Evolutionary conservation across 2,888 invertebrate species (phyloP).

Genomic region (Saturnia japonica): DNA sequence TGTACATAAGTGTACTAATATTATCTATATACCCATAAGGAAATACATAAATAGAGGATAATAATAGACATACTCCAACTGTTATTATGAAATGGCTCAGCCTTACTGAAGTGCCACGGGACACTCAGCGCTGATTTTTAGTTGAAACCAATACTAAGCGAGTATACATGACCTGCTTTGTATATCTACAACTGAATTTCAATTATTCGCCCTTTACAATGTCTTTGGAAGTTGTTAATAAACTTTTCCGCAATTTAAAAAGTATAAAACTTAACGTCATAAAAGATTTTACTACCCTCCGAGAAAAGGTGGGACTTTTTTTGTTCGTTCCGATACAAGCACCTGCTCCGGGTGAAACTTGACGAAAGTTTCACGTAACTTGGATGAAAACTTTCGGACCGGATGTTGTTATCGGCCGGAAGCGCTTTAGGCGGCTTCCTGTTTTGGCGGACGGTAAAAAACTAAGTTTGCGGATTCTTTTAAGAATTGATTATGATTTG

Average conservation of each 20-base stretch:
- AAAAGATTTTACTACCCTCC: conserved; percentile 36
- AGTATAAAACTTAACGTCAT: conserved; percentile 47
- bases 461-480: conserved; percentile 28
- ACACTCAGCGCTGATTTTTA: too few relatives aligned
- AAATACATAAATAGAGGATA: too few relatives aligned
- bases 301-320: conserved; percentile 51
- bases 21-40: too few relatives aligned
- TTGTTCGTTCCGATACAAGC: conserved; percentile 65
- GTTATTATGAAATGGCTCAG: too few relatives aligned
- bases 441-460: conserved; percentile 75
- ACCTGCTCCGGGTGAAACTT: conserved; percentile 65
- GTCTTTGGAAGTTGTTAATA: conserved; percentile 3
- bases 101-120: too few relatives aligned
- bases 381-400: conserved; percentile 59
- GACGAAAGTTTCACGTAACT: conserved; percentile 53
- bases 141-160: background rate
- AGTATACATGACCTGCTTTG: background rate
- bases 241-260: background rate
- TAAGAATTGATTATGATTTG: background rate
- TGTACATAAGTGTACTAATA: too few relatives aligned
- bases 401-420: conserved; percentile 82
- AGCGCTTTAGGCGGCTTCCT: conserved; percentile 80
- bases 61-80: too few relatives aligned
- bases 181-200: background rate
- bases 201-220: background rate